A percentile compares a stretch with the other conserved stretches of the same genome.
These are phyloP conservation scores for Austrofundulus limnaeus DNA, from an alignment of 2,113 vertebrate species.

Conservation along the genomic window DNA sequence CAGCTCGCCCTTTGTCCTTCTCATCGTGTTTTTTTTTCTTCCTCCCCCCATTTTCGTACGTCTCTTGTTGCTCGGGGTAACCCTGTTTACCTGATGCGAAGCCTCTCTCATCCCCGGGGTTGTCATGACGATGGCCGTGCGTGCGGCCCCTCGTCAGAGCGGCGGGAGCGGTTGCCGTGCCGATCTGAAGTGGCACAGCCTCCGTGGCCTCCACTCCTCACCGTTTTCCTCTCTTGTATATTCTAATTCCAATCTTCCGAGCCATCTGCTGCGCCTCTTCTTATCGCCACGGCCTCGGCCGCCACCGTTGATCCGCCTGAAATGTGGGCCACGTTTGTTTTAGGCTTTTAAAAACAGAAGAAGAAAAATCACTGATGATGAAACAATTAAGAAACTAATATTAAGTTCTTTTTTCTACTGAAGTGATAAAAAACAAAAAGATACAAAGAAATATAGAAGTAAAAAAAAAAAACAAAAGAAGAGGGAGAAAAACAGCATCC, in stretches of 20 bases:
- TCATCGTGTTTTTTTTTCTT: conserved; percentile 38
- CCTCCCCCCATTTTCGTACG: background rate
- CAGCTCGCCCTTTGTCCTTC: conserved; percentile 65
- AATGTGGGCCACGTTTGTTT: conserved; percentile 37
- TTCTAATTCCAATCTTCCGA: conserved; percentile 68
- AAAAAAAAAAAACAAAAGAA: too few species aligned
- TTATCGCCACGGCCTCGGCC: conserved; percentile 45
- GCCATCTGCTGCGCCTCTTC: conserved; percentile 64
- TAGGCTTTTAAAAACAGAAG: too few species aligned
- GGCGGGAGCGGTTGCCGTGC: conserved; percentile 73
- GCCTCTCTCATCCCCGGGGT: conserved; percentile 68
- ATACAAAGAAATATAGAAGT: too few species aligned
- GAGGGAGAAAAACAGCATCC: background rate
- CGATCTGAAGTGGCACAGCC: conserved; percentile 76
- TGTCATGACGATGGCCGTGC: conserved; percentile 73
- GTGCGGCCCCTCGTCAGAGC: conserved; percentile 49
- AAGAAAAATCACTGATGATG: too few species aligned
- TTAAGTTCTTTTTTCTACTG: too few species aligned
- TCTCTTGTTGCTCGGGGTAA: conserved; percentile 64
- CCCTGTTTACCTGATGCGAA: conserved; percentile 80
- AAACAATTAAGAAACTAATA: too few species aligned
- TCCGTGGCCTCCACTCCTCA: conserved; percentile 68
- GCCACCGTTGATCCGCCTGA: conserved; percentile 57
- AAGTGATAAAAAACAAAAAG: too few species aligned
- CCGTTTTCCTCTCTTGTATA: conserved; percentile 65